Percentiles rank a stretch among this genome's conserved stretches.
Evolutionary conservation across 2,888 invertebrate species (phyloP).

Genomic region (Spodoptera littoralis): DNA sequence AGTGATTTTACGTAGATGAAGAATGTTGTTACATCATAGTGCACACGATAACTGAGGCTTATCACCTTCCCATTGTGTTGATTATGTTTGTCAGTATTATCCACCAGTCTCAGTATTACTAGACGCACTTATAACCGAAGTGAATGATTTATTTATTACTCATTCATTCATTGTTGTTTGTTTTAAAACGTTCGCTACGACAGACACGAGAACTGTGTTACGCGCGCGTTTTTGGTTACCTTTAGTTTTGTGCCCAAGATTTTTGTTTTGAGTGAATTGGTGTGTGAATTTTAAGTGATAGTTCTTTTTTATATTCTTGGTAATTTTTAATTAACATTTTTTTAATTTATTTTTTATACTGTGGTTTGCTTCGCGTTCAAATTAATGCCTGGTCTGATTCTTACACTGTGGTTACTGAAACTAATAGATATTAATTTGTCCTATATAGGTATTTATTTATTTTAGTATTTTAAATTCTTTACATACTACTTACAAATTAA

Average conservation of each 20-base stretch:
- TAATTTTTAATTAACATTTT: constrained; percentile 24
- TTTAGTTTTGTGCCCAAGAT: constrained; percentile 1
- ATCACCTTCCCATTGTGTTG: constrained; percentile 70
- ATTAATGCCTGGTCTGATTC: too few species aligned
- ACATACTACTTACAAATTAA: too few species aligned
- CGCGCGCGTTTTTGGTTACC: constrained; percentile 21
- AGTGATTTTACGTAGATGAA: constrained; percentile 20
- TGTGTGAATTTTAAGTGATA: constrained; percentile 20
- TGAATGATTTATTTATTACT: constrained; percentile 42
- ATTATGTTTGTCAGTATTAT: constrained; percentile 62
- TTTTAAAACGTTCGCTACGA: constrained; percentile 34
- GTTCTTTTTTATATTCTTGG: constrained; percentile 15
- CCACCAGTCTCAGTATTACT: constrained; percentile 33
- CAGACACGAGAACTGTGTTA: neutral
- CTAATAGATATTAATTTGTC: too few species aligned
- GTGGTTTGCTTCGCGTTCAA: neutral
- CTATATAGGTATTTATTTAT: too few species aligned
- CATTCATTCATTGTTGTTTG: constrained; percentile 51
- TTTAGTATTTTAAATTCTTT: too few species aligned
- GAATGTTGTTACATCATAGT: constrained; percentile 64
- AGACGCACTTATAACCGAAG: constrained; percentile 38
- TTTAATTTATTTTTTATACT: neutral
- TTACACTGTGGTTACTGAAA: too few species aligned
- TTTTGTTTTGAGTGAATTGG: constrained; percentile 11
- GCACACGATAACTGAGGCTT: constrained; percentile 62